Percentiles rank a stretch among this genome's conserved stretches.
Evolutionary conservation across 2,888 invertebrate species (phyloP).

Genomic region (Calliphora vomitoria): DNA sequence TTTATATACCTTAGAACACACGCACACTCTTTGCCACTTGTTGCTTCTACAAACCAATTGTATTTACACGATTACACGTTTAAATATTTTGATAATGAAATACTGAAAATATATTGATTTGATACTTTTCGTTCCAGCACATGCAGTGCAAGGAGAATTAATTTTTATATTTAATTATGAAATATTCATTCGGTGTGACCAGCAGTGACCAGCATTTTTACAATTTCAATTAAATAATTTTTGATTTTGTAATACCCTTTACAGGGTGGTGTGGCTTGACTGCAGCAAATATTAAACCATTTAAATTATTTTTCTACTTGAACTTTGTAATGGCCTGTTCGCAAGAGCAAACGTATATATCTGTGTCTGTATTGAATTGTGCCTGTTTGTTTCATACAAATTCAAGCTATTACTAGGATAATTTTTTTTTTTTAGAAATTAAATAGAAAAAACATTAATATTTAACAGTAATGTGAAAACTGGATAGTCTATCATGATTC

Average conservation of each 20-base stretch:
- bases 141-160: conserved; percentile 2
- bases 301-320: neutral
- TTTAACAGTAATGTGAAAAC: too few species aligned
- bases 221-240: conserved; percentile 24
- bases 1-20: conserved; percentile 56
- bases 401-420: too few species aligned
- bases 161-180: conserved; percentile 37
- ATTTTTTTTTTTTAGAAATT: too few species aligned
- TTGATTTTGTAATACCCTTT: conserved; percentile 8
- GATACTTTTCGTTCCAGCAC: neutral
- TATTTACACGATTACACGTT: conserved; percentile 33
- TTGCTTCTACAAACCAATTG: neutral
- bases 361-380: too few species aligned
- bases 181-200: conserved; percentile 62
- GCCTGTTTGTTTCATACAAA: too few species aligned
- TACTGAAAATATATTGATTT: conserved; percentile 24
- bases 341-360: too few species aligned
- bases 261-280: too few species aligned
- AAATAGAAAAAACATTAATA: too few species aligned
- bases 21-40: conserved; percentile 13
- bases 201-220: conserved; percentile 24
- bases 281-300: neutral
- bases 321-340: neutral
- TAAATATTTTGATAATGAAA: conserved; percentile 25
- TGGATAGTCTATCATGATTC: too few species aligned